Base-by-base conservation (phyloP, 2,113 vertebrate genomes). In the Xiphophorus couchianus region DNA sequence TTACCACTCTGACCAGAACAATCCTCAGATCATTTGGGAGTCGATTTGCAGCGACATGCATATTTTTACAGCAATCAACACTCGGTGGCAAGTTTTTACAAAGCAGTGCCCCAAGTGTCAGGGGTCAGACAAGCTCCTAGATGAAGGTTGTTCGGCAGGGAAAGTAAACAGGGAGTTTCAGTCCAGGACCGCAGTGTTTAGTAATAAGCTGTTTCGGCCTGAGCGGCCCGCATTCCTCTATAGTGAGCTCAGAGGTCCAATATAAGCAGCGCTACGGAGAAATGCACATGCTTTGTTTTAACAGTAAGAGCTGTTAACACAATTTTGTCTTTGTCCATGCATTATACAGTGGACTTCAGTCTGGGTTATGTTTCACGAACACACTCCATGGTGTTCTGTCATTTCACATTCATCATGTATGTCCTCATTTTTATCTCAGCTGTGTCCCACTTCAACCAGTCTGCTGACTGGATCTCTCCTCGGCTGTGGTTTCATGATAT, bases 241-340 rank as follows among this genome's bases (percentile, higher is more conserved):
- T 3, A 68, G 86, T 91, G 85, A 88, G 85, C 82, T 90, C 88
- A 89, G 82, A 65, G 80, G 80, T 67, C 78, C 84, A 86, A 74
- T 69, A 79, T 69, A 89, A 83, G 84, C 82, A 78, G 67, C 10
- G 3, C 78, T 84, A 31, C 65, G 65, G 66, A 87, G 76, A 84
- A 88, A 91, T 85, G 78, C 27, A 15, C 69, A 1, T 19, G 44
- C 74, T 89, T 84, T 70, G 66, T 79, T 80, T 37, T 30, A 64
- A 27, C 37, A 69, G 62, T 77, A 60, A 42, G 63, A 48, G 35
- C 80, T 51, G 29, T 66, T 44, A 78, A 42, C 65, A 42, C 64
- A 33, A 19, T 28, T 48, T 25, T 63, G 29, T 64, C 25, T 82
- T 73, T 27, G 19, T 31, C 17, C 27, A 60, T 27, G 30, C 72